Evolutionary conservation across 2,888 invertebrate genomes (phyloP).

Genomic region (Oscheius myriophilus): DNA sequence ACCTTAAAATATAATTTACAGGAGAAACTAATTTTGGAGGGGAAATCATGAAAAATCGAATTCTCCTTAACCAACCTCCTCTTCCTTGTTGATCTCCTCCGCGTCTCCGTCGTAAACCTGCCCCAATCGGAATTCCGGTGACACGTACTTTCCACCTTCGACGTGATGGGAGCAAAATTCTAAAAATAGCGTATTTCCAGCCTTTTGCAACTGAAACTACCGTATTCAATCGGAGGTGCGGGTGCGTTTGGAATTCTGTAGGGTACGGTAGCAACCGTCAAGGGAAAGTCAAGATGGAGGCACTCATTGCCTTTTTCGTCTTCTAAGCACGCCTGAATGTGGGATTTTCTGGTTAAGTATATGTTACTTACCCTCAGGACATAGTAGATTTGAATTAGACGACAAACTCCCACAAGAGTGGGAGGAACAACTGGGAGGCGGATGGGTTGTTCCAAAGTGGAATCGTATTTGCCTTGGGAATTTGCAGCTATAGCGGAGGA

Average conservation of each 20-base stretch:
- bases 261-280: conserved; percentile 82
- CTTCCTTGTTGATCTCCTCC: conserved; percentile 59
- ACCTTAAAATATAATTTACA: conserved; percentile 47
- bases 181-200: conserved; percentile 64
- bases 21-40: background rate
- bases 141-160: conserved; percentile 82
- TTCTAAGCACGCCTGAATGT: conserved; percentile 78
- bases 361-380: conserved; percentile 77
- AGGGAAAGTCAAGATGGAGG: conserved; percentile 80
- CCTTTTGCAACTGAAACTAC: conserved; percentile 40
- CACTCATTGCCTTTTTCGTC: conserved; percentile 80
- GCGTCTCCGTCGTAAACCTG: conserved; percentile 75
- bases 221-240: conserved; percentile 68
- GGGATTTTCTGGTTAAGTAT: background rate
- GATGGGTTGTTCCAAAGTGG: conserved; percentile 76
- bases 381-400: conserved; percentile 81
- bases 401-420: conserved; percentile 80
- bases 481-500: conserved; percentile 63
- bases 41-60: background rate
- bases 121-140: conserved; percentile 82
- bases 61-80: conserved; percentile 42
- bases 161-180: conserved; percentile 80
- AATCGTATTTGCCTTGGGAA: conserved; percentile 76
- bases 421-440: conserved; percentile 82
- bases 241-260: conserved; percentile 72